Conservation (phyloP, 2,113 vertebrate species). For the Callionymus lyra region DNA sequence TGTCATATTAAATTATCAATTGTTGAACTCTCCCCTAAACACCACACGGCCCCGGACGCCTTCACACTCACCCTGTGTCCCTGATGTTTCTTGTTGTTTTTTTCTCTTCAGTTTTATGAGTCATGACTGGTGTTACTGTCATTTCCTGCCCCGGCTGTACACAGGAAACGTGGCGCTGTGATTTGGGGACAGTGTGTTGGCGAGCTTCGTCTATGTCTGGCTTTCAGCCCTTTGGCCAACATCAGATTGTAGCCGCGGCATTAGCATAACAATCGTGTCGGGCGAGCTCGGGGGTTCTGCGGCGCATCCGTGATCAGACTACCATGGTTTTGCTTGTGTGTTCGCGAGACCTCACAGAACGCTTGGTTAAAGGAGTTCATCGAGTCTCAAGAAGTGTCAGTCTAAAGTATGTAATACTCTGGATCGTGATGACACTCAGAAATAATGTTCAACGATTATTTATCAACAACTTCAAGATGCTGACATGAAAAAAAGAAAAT, state of each 20-base stretch:
- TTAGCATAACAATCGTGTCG: conserved; percentile 12
- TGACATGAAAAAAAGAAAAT: no score
- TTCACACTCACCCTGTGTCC: conserved; percentile 12
- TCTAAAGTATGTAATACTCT: no score
- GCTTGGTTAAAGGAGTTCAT: no score
- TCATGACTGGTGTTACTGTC: conserved; percentile 8
- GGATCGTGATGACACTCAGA: no score
- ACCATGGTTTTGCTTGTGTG: conserved; percentile 1
- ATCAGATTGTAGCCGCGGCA: conserved; percentile 1
- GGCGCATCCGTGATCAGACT: conserved; percentile 1
- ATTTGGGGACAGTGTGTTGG: conserved; percentile 3
- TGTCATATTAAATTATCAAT: conserved; percentile 2
- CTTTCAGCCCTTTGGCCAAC: conserved; percentile 7
- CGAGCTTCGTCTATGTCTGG: conserved; percentile 11
- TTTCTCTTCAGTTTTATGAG: conserved; percentile 8
- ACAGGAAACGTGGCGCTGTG: conserved; percentile 3
- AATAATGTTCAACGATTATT: no score
- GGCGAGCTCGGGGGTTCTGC: conserved; percentile 1
- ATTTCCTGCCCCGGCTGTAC: conserved; percentile 1
- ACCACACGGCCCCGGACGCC: no score
- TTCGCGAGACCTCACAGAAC: conserved; percentile 1
- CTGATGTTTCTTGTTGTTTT: no score
- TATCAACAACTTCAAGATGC: no score
- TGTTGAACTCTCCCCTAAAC: conserved; percentile 6
- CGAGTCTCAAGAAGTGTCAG: no score